These are phyloP conservation scores for Pituophis catenifer DNA, from an alignment of 2,113 vertebrate genomes.

Conservation along the genomic window DNA sequence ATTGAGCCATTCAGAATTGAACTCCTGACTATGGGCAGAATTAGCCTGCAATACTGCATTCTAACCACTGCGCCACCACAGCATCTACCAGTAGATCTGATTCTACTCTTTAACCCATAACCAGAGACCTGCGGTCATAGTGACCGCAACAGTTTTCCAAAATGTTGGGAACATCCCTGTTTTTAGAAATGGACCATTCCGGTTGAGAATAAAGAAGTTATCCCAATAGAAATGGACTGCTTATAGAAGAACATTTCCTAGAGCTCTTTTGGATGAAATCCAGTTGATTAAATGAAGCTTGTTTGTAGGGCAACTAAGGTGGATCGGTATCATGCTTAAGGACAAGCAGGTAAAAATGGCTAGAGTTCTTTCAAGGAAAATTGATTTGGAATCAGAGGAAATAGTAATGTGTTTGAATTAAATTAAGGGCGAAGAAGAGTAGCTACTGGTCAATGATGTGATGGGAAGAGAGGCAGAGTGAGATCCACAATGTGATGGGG, in stretches of 20 bases:
- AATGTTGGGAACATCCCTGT: no score
- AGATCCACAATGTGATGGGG: background rate
- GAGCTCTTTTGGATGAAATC: background rate
- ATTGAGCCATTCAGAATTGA: no score
- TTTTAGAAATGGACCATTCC: no score
- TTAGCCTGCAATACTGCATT: no score
- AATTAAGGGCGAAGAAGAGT: background rate
- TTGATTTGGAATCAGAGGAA: background rate
- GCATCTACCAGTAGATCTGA: background rate
- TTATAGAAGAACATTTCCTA: background rate
- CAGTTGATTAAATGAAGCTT: background rate
- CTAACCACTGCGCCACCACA: no score
- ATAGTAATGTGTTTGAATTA: background rate
- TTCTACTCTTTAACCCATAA: background rate
- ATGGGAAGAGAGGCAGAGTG: background rate
- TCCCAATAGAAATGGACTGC: background rate
- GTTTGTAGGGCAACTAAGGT: background rate
- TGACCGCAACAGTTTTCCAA: no score
- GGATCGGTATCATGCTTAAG: background rate
- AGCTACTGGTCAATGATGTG: background rate
- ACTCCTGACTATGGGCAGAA: no score
- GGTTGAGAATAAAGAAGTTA: background rate
- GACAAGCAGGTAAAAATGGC: background rate
- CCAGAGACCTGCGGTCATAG: no score
- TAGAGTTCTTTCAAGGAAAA: background rate